Base-by-base conservation (phyloP, 2,797 vertebrate genomes). In the Thaleichthys pacificus region DNA sequence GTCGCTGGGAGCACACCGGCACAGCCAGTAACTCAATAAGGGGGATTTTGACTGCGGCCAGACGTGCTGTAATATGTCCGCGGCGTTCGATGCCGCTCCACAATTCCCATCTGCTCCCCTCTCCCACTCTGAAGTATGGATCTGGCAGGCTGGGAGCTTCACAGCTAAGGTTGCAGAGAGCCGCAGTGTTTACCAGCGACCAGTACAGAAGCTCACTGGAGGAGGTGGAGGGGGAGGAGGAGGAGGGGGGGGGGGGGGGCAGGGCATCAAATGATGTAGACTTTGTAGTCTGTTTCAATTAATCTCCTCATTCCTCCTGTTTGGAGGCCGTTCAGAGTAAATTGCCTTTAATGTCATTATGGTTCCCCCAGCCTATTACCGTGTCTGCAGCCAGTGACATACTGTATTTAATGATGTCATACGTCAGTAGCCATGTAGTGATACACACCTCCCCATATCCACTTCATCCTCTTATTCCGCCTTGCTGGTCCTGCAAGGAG, bases 271-370 rank as follows among this genome's bases (percentile, higher is more conserved):
- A 38, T 64, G 61, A 57, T 28, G 38, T 35, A 66, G 42, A 56
- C 35, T 63, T 47, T 35, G 32, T 35, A 51, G 58, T 22, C 77
- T 64, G 75, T 80, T 69, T 72, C 62, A 76, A 80, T 78, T 66
- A 28, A n/a, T 76, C 73, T 61, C 54, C 64, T 74, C 54, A 58
- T 69, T 26, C 68, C 60, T 68, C 76, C 26, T 35, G 30, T 72
- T 30, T 78, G 54, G 47, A 62, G 30, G 74, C 11, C 15, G 2
- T 70, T 63, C 51, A 35, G 69, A 72, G 69, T 32, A 68, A 73
- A 35, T 63, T 71, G 69, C 49, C 22, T 38, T 66, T 70, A 38
- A 66, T 35, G 61, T 65, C 66, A n/a, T 77, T 61, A 65, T 9
- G 22, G 19, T 57, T 12, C 35, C 26, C 38, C 28, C n/a, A n/a